phyloP scores from a whole-genome alignment of 2,888 invertebrate genomes.

The Drosophila buzzatii region DNA sequence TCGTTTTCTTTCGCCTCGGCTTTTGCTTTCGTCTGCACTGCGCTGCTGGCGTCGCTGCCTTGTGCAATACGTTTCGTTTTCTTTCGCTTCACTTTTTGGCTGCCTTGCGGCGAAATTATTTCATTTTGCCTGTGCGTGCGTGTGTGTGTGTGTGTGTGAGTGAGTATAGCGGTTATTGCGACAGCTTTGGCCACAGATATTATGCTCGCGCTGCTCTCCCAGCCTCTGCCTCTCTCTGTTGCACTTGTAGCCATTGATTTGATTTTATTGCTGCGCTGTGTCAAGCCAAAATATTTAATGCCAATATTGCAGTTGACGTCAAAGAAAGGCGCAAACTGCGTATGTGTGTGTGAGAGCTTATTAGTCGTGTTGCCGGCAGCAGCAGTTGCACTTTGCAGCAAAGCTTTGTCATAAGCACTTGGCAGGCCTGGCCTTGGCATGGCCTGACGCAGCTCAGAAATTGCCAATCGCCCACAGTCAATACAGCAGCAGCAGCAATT shows the following conservation, averaged over 20 bases:
- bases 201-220: neutral
- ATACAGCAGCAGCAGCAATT: neutral
- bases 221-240: neutral
- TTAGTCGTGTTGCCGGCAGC: slow-evolving; percentile 31
- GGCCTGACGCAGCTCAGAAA: slow-evolving; percentile 25
- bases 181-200: slow-evolving; percentile 35
- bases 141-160: neutral
- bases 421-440: slow-evolving; percentile 13
- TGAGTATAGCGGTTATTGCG: slow-evolving; percentile 38
- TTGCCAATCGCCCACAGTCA: slow-evolving; percentile 42
- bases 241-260: slow-evolving; percentile 57
- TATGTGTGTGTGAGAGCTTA: slow-evolving; percentile 18
- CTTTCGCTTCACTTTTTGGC: slow-evolving; percentile 22
- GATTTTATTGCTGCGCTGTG: slow-evolving; percentile 50
- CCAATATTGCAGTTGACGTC: slow-evolving; percentile 36
- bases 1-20: neutral
- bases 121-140: slow-evolving; percentile 33
- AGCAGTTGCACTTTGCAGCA: slow-evolving; percentile 23
- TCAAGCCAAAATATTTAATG: slow-evolving; percentile 44
- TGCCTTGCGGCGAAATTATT: slow-evolving; percentile 64
- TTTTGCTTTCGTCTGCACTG: slow-evolving; percentile 18
- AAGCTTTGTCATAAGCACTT: slow-evolving; percentile 41
- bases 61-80: slow-evolving; percentile 12
- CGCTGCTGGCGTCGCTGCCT: slow-evolving; percentile 1
- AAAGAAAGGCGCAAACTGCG: neutral